Evolutionary conservation across 1,140 invertebrate genomes (phyloP).

Genomic region (Ephestia elutella): DNA sequence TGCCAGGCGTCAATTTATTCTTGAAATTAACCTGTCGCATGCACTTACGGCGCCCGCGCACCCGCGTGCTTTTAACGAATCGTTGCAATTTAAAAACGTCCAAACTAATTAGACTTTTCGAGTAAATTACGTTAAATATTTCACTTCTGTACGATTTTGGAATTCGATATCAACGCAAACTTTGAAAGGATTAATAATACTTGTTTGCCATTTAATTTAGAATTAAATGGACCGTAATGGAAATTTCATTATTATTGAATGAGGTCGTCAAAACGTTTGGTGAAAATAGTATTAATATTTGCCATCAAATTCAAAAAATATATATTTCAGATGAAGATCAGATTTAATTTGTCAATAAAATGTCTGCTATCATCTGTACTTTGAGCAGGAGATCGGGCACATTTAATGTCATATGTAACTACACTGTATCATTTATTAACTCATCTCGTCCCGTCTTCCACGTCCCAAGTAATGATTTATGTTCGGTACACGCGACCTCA

Average conservation of each 20-base stretch:
- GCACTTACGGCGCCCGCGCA: constrained; percentile 43
- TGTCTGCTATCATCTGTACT: too few relatives aligned
- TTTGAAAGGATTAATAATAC: not conserved
- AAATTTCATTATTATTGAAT: not conserved
- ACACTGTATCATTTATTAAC: not conserved
- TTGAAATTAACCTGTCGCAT: constrained; percentile 66
- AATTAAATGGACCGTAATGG: not conserved
- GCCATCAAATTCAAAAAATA: too few relatives aligned
- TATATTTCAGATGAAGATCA: too few relatives aligned
- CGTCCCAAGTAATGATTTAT: not conserved
- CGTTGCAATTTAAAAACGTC: constrained; percentile 49
- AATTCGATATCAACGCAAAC: not conserved
- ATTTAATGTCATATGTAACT: too few relatives aligned
- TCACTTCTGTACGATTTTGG: not conserved
- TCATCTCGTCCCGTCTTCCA: not conserved
- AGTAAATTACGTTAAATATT: constrained; percentile 14
- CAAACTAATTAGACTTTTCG: constrained; percentile 19
- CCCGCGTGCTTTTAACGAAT: constrained; percentile 41
- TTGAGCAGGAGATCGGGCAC: too few relatives aligned
- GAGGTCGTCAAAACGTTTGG: too few relatives aligned
- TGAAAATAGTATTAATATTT: too few relatives aligned
- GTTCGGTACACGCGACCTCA: not conserved
- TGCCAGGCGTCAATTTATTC: constrained; percentile 58
- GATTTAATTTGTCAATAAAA: too few relatives aligned
- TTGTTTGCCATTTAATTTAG: not conserved